These are phyloP conservation scores for Microtus pennsylvanicus DNA, from an alignment of 2,113 vertebrate species.

Conservation along the genomic window DNA sequence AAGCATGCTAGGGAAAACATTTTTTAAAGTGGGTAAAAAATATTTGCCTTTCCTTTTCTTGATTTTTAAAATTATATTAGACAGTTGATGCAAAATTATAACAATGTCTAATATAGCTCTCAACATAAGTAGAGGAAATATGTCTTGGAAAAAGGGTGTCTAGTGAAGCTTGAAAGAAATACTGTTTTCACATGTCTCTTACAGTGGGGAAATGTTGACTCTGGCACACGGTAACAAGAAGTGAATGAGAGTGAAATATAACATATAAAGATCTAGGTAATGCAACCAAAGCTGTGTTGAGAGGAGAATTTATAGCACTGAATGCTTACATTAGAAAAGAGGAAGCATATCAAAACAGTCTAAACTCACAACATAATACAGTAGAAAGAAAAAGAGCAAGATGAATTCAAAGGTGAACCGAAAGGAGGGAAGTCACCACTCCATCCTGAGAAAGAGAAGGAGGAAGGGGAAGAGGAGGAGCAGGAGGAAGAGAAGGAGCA, in stretches of 20 bases:
- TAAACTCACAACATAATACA: not conserved
- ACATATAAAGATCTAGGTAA: conserved; percentile 1
- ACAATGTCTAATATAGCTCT: not conserved
- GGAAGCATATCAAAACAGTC: conserved; percentile 23
- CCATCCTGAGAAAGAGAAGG: not conserved
- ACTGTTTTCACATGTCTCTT: not conserved
- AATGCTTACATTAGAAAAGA: conserved; percentile 51
- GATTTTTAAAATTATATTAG: conserved; percentile 52
- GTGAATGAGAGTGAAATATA: conserved; percentile 33
- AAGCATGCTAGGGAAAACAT: not conserved
- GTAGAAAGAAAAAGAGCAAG: conserved; percentile 9
- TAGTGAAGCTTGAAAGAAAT: not conserved
- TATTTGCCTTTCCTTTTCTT: not conserved
- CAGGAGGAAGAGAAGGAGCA: not conserved
- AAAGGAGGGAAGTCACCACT: not conserved
- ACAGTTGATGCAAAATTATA: conserved; percentile 49
- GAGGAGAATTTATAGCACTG: conserved; percentile 38
- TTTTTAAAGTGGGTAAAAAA: not conserved
- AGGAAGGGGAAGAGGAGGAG: too few relatives aligned
- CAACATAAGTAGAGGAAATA: conserved; percentile 19
- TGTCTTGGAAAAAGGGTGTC: not conserved
- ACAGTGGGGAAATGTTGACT: conserved; percentile 54
- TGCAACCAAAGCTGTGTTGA: conserved; percentile 23
- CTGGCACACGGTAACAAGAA: not conserved
- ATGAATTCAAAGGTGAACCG: conserved; percentile 25